Base-by-base conservation (phyloP, 2,888 invertebrate genomes). In the Glomeris marginata region DNA sequence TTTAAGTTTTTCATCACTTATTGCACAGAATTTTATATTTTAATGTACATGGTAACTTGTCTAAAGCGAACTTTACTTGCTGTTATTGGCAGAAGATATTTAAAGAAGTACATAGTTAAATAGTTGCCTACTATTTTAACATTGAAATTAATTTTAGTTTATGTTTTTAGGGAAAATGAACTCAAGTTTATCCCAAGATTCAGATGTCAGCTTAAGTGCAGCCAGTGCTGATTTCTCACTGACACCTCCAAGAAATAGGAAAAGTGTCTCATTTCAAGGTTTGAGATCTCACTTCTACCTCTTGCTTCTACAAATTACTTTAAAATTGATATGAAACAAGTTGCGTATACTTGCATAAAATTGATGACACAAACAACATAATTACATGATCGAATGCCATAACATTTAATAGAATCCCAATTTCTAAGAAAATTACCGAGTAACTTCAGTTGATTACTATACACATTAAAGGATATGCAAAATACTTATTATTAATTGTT, bases 211-310 rank as follows among this genome's bases (percentile, higher is more conserved):
- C 34, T 21, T 50, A 28, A 49, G 49, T 37, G 41, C 45, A 8
- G 38, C 49, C 45, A 50, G 50, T 41, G 50, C 41, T 13, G 50
- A 50, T 16, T 40, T 28, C 15, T 33, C 46, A 1, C 38, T 33
- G 13, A 49, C 35, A 13, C 37, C 44, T 45, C 37, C 36, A 16
- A 44, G 37, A 36, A 36, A 35, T 5, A 28, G 28, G 21, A 49
- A 49, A 41, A 49, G 49, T 28, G 49, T 49, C 13, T 49, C 49
- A 15, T 49, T 49, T 45, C 44, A 49, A 45, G 49, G 49, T 49
- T 37, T 36, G 49, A 18, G 18, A 21, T 4, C 5, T 21, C 18
- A 42, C 21, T 28, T 8, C 3, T 28, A 5, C 8, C 28, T 8
- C 4, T 28, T 28, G 8, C 8, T 5, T 28, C 28, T 28, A 5